These are phyloP conservation scores for Microcebus griseorufus DNA, from an alignment of 2,113 vertebrate genomes.

Conservation along the genomic window DNA sequence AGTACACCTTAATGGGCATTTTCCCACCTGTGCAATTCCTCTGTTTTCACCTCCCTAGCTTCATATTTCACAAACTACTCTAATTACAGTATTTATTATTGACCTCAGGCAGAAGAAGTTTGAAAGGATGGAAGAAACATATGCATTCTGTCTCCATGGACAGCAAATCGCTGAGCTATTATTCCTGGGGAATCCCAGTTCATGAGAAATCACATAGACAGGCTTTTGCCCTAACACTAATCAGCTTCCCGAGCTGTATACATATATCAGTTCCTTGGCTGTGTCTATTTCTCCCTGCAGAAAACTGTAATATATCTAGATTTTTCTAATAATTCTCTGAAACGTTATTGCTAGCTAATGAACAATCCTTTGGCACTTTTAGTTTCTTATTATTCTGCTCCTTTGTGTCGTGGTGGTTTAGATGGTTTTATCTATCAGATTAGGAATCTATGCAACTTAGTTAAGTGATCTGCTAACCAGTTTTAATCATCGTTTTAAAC, in stretches of 20 bases:
- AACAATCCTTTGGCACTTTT: not conserved
- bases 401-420: not conserved
- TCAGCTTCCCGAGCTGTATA: not conserved
- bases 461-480: not conserved
- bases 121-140: not conserved
- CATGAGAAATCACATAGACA: not conserved
- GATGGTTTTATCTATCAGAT: not conserved
- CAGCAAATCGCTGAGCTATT: not conserved
- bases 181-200: not conserved
- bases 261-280: not conserved
- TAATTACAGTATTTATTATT: constrained; percentile 27
- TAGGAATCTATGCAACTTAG: not conserved
- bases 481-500: not conserved
- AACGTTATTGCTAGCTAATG: not conserved
- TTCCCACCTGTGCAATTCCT: not conserved
- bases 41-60: not conserved
- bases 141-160: not conserved
- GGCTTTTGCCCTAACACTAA: not conserved
- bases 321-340: not conserved
- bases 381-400: not conserved
- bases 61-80: constrained; percentile 6
- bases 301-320: not conserved
- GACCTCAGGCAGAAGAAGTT: constrained; percentile 17
- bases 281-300: not conserved
- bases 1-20: not conserved